phyloP scores from a whole-genome alignment of 2,888 invertebrate species.

The Hydriomena furcata region DNA sequence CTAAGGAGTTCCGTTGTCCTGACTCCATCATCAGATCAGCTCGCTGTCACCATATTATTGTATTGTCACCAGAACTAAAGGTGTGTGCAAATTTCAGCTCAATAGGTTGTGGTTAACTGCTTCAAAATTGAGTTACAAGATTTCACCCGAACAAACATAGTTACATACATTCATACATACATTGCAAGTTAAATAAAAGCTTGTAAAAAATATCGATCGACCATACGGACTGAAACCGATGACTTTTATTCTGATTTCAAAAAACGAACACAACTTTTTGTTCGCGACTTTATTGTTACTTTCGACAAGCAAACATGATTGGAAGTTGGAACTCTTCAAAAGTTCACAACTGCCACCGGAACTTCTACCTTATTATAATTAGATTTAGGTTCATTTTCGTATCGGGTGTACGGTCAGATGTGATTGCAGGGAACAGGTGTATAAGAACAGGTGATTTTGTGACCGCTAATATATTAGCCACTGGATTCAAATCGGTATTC shows the following conservation, averaged over 20 bases:
- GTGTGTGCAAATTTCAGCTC: too few relatives aligned
- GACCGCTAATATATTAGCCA: constrained; percentile 76
- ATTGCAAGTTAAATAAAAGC: too few relatives aligned
- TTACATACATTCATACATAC: too few relatives aligned
- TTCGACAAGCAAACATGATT: constrained; percentile 57
- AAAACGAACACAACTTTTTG: constrained; percentile 53
- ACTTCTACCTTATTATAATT: constrained; percentile 25
- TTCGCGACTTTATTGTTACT: constrained; percentile 48
- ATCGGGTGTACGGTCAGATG: constrained; percentile 58
- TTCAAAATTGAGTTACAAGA: too few relatives aligned
- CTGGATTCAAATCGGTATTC: constrained; percentile 70
- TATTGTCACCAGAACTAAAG: too few relatives aligned
- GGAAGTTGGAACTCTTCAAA: constrained; percentile 47
- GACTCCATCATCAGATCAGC: too few relatives aligned
- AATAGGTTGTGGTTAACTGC: too few relatives aligned
- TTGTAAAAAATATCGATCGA: too few relatives aligned
- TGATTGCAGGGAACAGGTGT: constrained; percentile 80
- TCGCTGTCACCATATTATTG: too few relatives aligned
- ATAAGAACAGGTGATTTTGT: constrained; percentile 77
- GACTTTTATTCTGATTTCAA: constrained; percentile 43
- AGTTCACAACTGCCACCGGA: constrained; percentile 15
- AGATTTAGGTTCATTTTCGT: constrained; percentile 39
- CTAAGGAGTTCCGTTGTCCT: too few relatives aligned
- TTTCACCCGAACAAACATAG: too few relatives aligned
- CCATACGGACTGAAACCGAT: constrained; percentile 15